Evolutionary conservation across 2,888 invertebrate genomes (phyloP).

Genomic region (Hypercompe scribonia): DNA sequence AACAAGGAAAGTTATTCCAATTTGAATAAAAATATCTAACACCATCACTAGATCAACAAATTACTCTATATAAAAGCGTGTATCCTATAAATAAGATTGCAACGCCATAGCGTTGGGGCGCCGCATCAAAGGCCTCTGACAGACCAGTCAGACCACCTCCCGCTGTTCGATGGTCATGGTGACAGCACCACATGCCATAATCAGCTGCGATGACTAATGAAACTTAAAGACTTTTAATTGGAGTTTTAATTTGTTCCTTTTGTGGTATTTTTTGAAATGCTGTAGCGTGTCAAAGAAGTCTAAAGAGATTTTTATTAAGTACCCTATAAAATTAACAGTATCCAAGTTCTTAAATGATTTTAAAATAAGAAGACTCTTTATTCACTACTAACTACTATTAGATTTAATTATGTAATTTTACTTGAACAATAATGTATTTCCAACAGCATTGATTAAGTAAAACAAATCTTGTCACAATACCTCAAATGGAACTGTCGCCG

Average conservation of each 20-base stretch:
- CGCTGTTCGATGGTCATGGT: constrained; percentile 60
- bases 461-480: constrained; percentile 43
- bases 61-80: constrained; percentile 23
- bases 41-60: constrained; percentile 19
- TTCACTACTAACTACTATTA: not conserved
- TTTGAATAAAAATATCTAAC: constrained; percentile 26
- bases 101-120: constrained; percentile 13
- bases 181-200: constrained; percentile 59
- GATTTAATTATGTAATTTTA: not conserved
- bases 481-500: constrained; percentile 48
- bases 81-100: constrained; percentile 22
- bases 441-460: constrained; percentile 34
- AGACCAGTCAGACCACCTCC: constrained; percentile 55
- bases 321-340: not conserved
- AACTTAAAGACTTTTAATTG: constrained; percentile 49
- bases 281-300: not conserved
- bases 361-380: not conserved
- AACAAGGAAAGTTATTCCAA: constrained; percentile 10
- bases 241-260: constrained; percentile 48
- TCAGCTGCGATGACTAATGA: constrained; percentile 51
- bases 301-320: not conserved
- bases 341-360: not conserved
- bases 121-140: constrained; percentile 25
- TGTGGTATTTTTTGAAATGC: constrained; percentile 17
- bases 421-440: not conserved